Conservation (phyloP, 53 echinoderm and acorn worm species). For the Actinopyga echinites region DNA sequence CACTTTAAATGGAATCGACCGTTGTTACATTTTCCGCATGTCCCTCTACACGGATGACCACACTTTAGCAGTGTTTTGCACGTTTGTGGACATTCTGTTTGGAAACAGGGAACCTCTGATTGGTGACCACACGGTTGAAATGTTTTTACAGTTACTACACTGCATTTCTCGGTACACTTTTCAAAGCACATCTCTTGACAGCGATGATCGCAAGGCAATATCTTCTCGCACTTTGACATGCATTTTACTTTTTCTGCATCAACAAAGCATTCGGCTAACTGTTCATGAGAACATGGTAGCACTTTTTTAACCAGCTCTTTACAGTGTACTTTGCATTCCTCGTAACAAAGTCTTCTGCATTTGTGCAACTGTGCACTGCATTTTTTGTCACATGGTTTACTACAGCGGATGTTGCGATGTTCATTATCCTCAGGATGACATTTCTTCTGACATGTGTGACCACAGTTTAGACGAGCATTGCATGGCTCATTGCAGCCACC, state of each 20-base stretch:
- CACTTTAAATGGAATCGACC: conserved; percentile 58
- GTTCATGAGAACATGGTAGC: conserved; percentile 52
- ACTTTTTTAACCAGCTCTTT: conserved; percentile 34
- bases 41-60: conserved; percentile 59
- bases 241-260: conserved; percentile 34
- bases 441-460: conserved; percentile 54
- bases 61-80: conserved; percentile 51
- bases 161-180: conserved; percentile 51
- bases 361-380: not conserved
- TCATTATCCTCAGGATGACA: conserved; percentile 65
- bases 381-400: conserved; percentile 27
- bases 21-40: conserved; percentile 48
- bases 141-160: conserved; percentile 26
- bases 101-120: conserved; percentile 52
- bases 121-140: conserved; percentile 64
- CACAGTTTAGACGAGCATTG: conserved; percentile 54
- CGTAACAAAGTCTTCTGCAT: conserved; percentile 1
- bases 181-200: conserved; percentile 57
- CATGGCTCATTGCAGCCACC: conserved; percentile 74
- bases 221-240: conserved; percentile 45
- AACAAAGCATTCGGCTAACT: conserved; percentile 35
- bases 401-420: conserved; percentile 55
- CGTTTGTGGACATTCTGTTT: conserved; percentile 37
- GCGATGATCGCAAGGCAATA: conserved; percentile 61
- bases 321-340: conserved; percentile 51